Conservation (phyloP, 2,888 invertebrate species). For the Lumbricus terrestris region DNA sequence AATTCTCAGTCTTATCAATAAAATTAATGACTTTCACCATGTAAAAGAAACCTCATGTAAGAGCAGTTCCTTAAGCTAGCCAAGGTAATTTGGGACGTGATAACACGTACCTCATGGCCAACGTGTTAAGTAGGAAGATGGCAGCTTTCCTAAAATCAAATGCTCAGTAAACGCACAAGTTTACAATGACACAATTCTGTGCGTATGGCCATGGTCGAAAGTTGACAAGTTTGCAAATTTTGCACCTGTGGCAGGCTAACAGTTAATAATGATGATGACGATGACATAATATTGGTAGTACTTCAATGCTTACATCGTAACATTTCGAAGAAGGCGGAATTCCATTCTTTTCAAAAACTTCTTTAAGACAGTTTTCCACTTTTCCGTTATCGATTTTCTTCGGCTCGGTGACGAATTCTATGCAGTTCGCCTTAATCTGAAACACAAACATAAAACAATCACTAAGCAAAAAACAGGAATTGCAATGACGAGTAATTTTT, state of each 20-base stretch:
- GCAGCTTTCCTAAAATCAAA: no score
- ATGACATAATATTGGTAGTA: no score
- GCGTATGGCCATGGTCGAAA: no score
- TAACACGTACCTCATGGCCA: no score
- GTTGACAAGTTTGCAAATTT: not conserved
- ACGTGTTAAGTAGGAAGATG: no score
- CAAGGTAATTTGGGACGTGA: not conserved
- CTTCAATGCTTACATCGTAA: not conserved
- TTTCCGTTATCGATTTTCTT: constrained; percentile 65
- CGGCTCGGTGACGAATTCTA: constrained; percentile 54
- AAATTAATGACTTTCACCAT: not conserved
- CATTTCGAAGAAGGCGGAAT: not conserved
- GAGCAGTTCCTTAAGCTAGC: not conserved
- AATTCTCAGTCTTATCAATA: not conserved
- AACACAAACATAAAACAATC: not conserved
- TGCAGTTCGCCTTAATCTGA: constrained; percentile 45
- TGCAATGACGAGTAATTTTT: not conserved
- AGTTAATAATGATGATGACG: not conserved
- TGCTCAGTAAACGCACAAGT: no score
- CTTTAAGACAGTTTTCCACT: constrained; percentile 87
- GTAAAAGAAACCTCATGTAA: no score
- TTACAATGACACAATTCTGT: no score
- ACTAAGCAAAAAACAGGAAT: not conserved
- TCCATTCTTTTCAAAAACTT: constrained; percentile 48
- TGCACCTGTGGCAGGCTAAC: not conserved